Evolutionary conservation across 2,113 vertebrate genomes (phyloP).

Genomic region (Cinclus mexicanus): DNA sequence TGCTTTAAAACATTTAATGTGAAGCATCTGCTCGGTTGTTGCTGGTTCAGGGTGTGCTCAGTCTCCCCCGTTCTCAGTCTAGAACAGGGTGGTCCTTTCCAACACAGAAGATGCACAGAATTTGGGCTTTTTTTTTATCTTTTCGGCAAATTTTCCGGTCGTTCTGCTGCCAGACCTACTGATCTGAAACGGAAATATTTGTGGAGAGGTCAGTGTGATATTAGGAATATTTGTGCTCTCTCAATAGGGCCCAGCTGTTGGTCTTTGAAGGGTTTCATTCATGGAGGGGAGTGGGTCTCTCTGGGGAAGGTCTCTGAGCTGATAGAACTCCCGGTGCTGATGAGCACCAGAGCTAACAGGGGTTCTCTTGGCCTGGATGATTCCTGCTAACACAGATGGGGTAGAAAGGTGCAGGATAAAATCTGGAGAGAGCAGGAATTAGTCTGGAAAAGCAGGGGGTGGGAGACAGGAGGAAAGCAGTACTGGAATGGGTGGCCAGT

Average conservation of each 20-base stretch:
- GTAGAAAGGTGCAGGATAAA: neutral
- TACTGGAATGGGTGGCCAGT: neutral
- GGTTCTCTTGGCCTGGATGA: neutral
- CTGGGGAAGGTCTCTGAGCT: neutral
- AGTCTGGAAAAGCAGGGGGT: neutral
- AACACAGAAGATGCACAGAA: neutral
- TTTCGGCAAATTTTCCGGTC: neutral
- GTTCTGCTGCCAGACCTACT: neutral
- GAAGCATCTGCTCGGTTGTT: neutral
- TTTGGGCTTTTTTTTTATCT: rapidly evolving
- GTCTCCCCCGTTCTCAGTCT: neutral
- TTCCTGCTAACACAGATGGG: neutral
- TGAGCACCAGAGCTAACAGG: neutral
- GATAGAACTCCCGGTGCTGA: neutral
- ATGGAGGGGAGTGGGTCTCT: neutral
- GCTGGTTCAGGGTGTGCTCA: neutral
- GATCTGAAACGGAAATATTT: neutral
- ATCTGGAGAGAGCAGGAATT: neutral
- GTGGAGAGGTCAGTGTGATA: neutral
- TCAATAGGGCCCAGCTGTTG: neutral
- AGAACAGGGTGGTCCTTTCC: neutral
- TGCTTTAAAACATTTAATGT: neutral
- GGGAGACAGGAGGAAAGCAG: neutral
- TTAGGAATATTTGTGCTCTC: neutral
- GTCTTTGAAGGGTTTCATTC: neutral